A percentile compares a stretch with the other conserved stretches of the same genome.
Evolutionary conservation across 2,888 invertebrate genomes (phyloP).

Genomic region (Venusia cambrica): DNA sequence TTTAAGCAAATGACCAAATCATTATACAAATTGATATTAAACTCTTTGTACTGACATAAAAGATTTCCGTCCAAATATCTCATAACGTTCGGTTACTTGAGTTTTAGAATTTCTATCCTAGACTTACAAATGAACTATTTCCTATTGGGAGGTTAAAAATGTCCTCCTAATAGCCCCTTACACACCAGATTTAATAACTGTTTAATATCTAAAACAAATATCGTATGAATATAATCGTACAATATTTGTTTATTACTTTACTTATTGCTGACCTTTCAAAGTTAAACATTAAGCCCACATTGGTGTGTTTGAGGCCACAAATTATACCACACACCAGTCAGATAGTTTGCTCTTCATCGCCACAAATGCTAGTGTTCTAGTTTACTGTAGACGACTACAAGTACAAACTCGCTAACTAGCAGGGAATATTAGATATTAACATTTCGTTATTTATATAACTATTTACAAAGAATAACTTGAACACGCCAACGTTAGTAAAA

Average conservation of each 20-base stretch:
- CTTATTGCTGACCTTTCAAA: too few relatives aligned
- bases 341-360: too few relatives aligned
- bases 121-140: slow-evolving; percentile 59
- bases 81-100: slow-evolving; percentile 30
- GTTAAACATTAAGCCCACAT: too few relatives aligned
- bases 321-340: too few relatives aligned
- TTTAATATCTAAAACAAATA: too few relatives aligned
- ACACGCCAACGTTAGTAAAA: slow-evolving; percentile 43
- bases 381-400: slow-evolving; percentile 1
- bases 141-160: slow-evolving; percentile 48
- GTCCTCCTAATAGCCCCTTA: slow-evolving; percentile 42
- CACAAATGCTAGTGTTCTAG: too few relatives aligned
- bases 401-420: slow-evolving; percentile 16
- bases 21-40: slow-evolving; percentile 45
- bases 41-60: slow-evolving; percentile 78
- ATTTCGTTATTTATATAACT: slow-evolving; percentile 47
- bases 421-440: slow-evolving; percentile 40
- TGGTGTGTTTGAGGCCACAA: too few relatives aligned
- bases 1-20: slow-evolving; percentile 54
- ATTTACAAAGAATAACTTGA: slow-evolving; percentile 55
- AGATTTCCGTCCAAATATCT: slow-evolving; percentile 55
- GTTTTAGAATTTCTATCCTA: slow-evolving; percentile 57
- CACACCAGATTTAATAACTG: too few relatives aligned
- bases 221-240: too few relatives aligned
- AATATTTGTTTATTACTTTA: too few relatives aligned